phyloP scores from a whole-genome alignment of 2,797 vertebrate genomes.

The Apodemus agrarius region DNA sequence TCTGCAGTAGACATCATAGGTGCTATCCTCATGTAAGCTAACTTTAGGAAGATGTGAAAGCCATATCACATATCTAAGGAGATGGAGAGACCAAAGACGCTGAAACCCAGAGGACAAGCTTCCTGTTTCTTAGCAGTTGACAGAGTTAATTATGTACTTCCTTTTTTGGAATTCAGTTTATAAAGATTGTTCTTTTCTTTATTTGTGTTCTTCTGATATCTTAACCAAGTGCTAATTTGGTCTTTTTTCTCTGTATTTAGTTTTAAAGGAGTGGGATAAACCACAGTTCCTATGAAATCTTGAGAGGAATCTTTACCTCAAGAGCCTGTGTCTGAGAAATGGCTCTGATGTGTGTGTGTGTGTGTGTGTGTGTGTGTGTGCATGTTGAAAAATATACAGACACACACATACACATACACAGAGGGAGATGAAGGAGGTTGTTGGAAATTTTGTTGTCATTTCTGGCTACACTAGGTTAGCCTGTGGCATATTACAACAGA shows the following conservation, averaged over 20 bases:
- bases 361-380: neutral
- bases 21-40: neutral
- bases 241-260: neutral
- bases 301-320: neutral
- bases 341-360: neutral
- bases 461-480: neutral
- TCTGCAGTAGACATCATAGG: neutral
- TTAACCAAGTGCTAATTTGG: slow-evolving; percentile 19
- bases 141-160: neutral
- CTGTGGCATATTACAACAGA: neutral
- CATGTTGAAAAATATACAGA: neutral
- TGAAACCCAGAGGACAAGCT: neutral
- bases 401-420: neutral
- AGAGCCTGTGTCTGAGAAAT: neutral
- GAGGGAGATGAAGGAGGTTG: neutral
- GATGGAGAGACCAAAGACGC: neutral
- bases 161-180: neutral
- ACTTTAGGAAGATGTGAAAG: neutral
- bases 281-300: neutral
- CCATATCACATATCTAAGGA: neutral
- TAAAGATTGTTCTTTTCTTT: neutral
- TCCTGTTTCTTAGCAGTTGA: neutral
- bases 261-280: neutral
- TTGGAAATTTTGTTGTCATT: neutral
- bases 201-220: slow-evolving; percentile 27